These are phyloP conservation scores for Monoplex corrugatus DNA, from an alignment of 2,888 invertebrate genomes.

Conservation along the genomic window DNA sequence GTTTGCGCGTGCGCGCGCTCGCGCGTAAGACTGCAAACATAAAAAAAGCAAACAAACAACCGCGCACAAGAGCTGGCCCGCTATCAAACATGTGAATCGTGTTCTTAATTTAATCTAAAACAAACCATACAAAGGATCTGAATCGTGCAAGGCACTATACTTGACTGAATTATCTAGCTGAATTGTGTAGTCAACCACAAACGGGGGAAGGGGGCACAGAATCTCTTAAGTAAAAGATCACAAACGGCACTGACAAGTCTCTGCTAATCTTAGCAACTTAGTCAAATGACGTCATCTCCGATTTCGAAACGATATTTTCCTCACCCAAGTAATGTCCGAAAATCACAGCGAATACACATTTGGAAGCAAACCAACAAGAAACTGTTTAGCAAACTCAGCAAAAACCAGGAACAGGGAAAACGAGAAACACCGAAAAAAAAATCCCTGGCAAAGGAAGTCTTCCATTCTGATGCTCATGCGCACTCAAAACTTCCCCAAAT, in stretches of 20 bases:
- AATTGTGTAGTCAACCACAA: no score
- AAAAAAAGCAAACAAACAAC: no score
- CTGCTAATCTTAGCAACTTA: conserved; percentile 7
- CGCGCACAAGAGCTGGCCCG: no score
- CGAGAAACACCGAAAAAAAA: neutral
- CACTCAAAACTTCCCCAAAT: neutral
- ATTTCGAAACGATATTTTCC: neutral
- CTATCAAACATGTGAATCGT: neutral
- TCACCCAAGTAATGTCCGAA: neutral
- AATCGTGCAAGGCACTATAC: neutral
- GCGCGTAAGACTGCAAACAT: no score
- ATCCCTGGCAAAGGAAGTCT: no score
- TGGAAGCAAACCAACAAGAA: neutral
- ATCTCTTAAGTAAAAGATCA: no score
- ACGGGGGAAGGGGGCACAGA: no score
- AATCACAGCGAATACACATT: neutral
- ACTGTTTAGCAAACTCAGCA: neutral
- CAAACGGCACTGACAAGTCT: neutral
- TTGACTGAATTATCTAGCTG: no score
- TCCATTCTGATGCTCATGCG: conserved; percentile 5
- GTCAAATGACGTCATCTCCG: neutral
- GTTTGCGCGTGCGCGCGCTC: neutral
- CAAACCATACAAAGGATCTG: neutral
- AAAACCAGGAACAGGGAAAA: neutral
- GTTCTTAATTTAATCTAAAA: neutral